Evolutionary conservation across 2,113 vertebrate species (phyloP), one percentile per base, ranked within the genome.

Genomic region (Dipodomys stephensi): DNA sequence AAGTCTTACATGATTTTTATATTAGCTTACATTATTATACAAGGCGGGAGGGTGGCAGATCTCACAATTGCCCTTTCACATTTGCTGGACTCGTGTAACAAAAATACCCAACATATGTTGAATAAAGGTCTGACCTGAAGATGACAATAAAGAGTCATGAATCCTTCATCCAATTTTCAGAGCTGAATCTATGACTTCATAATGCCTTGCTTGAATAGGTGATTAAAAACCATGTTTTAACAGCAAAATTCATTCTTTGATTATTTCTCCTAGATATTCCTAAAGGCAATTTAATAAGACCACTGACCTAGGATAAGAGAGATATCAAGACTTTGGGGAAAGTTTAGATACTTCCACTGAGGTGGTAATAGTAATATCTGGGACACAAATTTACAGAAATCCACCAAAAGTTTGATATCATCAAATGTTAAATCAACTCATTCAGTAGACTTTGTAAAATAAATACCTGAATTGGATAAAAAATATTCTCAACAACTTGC

Each of bases 211-310:
- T 84, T 82, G 49, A 90, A n/a, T 25, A 8, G 30, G 53, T 83
- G 62, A 35, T 22, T 90, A 65, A 15, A n/a, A 49, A 49, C 53
- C 25, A 65, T 35, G 23, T 76, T 69, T 35, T 67, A 80, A 68
- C 1, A 87, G n/a, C 16, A 53, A 74, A 35, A 4, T 72, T 90
- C 23, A 30, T 81, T 81, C 64, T 89, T 88, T 95, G 81, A 79
- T 25, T 83, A 49, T 87, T 85, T 74, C 30, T 67, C 27, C 22
- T 86, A 25, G 57, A 46, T 64, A 86, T 19, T 87, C 30, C 23
- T 80, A 76, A 91, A 76, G 73, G 53, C 9, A 76, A 93, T 28
- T 79, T 87, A 93, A 90, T 32, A 90, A 22, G 32, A 83, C 72
- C 77, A 93, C 30, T 72, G 16, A 84, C 28, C 49, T 83, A 44